These are phyloP conservation scores for Drosophila oshimai DNA, from an alignment of 1,140 invertebrate genomes.

Conservation along the genomic window DNA sequence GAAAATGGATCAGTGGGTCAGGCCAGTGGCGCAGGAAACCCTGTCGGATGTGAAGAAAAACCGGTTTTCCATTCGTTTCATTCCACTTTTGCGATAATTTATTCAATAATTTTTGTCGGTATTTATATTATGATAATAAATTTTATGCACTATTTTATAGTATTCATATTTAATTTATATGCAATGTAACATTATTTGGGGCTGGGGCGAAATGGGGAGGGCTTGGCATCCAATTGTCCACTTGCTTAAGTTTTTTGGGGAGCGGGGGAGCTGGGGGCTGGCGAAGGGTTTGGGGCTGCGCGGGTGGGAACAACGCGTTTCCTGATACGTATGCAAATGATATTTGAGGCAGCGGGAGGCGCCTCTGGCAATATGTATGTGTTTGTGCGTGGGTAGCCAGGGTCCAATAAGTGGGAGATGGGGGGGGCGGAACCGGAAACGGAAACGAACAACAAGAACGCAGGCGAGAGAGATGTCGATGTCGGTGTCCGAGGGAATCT, in stretches of 20 bases:
- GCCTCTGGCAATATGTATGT: constrained; percentile 44
- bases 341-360: constrained; percentile 47
- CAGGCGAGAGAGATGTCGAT: constrained; percentile 27
- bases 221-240: constrained; percentile 16
- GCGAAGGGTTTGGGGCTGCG: not conserved
- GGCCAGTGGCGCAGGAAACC: constrained; percentile 36
- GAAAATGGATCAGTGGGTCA: constrained; percentile 31
- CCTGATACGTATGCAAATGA: constrained; percentile 78
- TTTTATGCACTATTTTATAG: constrained; percentile 79
- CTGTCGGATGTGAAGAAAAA: constrained; percentile 29
- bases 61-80: constrained; percentile 11
- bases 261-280: not conserved
- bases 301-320: constrained; percentile 56
- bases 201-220: not conserved
- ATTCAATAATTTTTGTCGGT: constrained; percentile 77
- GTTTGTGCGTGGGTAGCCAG: constrained; percentile 3
- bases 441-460: constrained; percentile 45
- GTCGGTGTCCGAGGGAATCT: constrained; percentile 52
- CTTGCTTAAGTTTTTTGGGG: constrained; percentile 15
- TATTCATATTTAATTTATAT: constrained; percentile 77
- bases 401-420: constrained; percentile 20
- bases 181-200: constrained; percentile 73
- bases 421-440: constrained; percentile 36
- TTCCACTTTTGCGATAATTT: constrained; percentile 70
- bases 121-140: constrained; percentile 73